Conservation (phyloP, 1,140 invertebrate species). For the Philotrypesis tridentata region DNA sequence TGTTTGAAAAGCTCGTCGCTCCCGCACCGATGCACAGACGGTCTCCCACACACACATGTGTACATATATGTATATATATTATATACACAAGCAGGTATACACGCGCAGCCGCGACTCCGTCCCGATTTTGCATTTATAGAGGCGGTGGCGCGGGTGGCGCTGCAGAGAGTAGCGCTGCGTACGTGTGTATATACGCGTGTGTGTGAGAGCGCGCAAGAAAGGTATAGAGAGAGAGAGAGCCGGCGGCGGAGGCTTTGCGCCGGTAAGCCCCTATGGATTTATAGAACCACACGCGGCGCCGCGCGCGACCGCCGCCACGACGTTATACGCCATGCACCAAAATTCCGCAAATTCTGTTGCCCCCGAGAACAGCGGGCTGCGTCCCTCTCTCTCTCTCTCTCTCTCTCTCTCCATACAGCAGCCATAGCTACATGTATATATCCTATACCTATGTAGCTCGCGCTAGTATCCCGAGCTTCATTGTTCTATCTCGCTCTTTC, state of each 20-base stretch:
- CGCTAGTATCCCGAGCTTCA: neutral
- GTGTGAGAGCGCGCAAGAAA: neutral
- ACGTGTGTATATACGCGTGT: no score
- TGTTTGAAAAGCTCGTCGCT: neutral
- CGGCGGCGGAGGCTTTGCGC: constrained; percentile 64
- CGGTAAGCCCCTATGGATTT: constrained; percentile 69
- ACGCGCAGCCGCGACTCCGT: neutral
- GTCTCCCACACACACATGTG: no score
- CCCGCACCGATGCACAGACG: no score
- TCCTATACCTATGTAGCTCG: no score
- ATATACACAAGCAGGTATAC: neutral
- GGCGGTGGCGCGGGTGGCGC: neutral
- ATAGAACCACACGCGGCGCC: constrained; percentile 65
- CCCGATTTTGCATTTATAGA: constrained; percentile 41
- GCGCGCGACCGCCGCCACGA: constrained; percentile 42
- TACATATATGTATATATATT: no score
- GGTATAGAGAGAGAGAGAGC: constrained; percentile 30
- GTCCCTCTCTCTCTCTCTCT: constrained; percentile 1
- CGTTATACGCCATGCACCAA: constrained; percentile 63
- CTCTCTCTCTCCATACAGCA: constrained; percentile 4
- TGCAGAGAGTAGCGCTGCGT: neutral
- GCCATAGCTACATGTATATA: neutral
- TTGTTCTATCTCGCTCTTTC: neutral
- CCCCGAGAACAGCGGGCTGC: constrained; percentile 1
- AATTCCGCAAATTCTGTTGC: constrained; percentile 60